Base-by-base conservation (phyloP, 2,113 vertebrate species). In the Larimichthys crocea region DNA sequence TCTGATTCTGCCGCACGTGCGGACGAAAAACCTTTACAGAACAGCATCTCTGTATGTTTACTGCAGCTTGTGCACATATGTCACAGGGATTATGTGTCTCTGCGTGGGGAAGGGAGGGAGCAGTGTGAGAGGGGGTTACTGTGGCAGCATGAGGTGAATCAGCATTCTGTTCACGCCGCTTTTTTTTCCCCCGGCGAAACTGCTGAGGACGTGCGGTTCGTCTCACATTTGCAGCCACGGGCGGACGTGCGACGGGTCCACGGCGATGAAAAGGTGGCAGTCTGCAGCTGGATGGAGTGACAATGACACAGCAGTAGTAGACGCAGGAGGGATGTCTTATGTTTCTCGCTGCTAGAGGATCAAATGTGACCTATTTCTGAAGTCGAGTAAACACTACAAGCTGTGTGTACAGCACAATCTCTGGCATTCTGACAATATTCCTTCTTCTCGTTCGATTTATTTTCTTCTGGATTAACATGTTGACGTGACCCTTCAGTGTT, bases 81-180 rank as follows among this genome's bases (percentile, higher is more conserved):
- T 81, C 44, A 15, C 10, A 29, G 68, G 83, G 83, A 90, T 91
- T 91, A 83, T 70, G 81, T 68, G 67, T 46, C 29, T 26, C 24
- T 26, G 66, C 6, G 19, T 9, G 60, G 3, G 35, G 60, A 42
- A 59, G 57, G 52, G 69, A 40, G 7, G 35, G 31, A 35, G 31
- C 6, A 9, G 35, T 40, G 35, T 40, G 49, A 40, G 24, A 3
- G 50, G 62, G 60, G 79, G 77, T 70, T 52, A 66, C 44, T 88
- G 83, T 86, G 81, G 80, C 74, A 84, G 86, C 3, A 46, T 78
- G 82, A 86, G 83, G 90, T 94, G 93, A 93, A 93, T 94, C 93
- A 93, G 90, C 93, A 92, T 88, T 93, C 91, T 89, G 84, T 62
- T 82, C 89, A 89, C 65, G 53, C 59, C 1, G 70, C 80, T 31